These are phyloP conservation scores for Cantharis nigra DNA, from an alignment of 2,888 invertebrate species.

Conservation along the genomic window DNA sequence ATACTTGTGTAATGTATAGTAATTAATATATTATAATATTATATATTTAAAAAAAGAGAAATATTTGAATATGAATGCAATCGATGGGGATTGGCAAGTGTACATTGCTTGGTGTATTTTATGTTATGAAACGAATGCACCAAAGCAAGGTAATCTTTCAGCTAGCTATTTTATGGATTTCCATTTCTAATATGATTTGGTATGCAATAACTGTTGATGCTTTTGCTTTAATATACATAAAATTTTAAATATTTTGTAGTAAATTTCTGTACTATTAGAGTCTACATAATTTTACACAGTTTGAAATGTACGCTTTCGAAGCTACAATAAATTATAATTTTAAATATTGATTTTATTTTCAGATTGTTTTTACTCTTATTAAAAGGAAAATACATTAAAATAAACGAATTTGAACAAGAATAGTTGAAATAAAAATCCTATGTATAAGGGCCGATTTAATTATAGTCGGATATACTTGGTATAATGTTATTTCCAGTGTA, in stretches of 20 bases:
- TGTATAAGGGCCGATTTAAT: no score
- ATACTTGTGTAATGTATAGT: constrained; percentile 28
- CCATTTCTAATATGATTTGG: constrained; percentile 24
- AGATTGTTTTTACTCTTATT: not conserved
- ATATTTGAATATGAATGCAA: constrained; percentile 16
- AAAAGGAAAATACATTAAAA: no score
- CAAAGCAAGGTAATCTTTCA: constrained; percentile 12
- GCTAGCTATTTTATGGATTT: constrained; percentile 7
- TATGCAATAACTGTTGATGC: constrained; percentile 32
- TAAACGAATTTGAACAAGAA: no score
- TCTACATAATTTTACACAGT: constrained; percentile 26
- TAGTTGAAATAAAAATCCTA: no score
- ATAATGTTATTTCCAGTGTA: no score
- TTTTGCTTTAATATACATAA: constrained; percentile 29
- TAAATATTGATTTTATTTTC: not conserved
- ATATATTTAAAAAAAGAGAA: constrained; percentile 15
- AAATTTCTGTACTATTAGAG: constrained; percentile 24
- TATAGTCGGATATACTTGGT: no score
- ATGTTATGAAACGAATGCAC: constrained; percentile 8
- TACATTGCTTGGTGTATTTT: constrained; percentile 17
- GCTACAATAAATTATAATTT: constrained; percentile 27
- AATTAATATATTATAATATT: constrained; percentile 15
- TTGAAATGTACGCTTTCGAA: constrained; percentile 22
- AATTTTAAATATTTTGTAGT: constrained; percentile 22
- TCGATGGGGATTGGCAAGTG: constrained; percentile 11